Base-by-base conservation (phyloP, 2,113 vertebrate species). In the Scalopus aquaticus region DNA sequence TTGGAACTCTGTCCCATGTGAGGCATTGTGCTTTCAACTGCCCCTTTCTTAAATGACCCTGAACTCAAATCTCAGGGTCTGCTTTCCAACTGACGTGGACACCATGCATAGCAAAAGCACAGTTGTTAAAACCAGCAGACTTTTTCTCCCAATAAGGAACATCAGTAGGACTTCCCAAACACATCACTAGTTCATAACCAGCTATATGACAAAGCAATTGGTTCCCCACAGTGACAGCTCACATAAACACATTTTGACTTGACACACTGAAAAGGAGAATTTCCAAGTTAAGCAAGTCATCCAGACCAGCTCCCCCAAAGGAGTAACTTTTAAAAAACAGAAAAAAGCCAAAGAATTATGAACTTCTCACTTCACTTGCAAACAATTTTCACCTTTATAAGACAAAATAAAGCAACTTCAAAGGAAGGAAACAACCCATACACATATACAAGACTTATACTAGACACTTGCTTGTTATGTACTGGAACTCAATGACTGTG, bases 21-120 rank as follows among this genome's bases (percentile, higher is more conserved):
- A 98, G 98, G 98, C 98, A 98, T 97, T 98, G 96, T 97, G 97
- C 95, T 98, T 97, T 92, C 93, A 98, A 97, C 97, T 98, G 97
- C 98, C 98, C 98, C 95, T 97, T 98, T 97, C 97, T 96, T 95
- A 98, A 97, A 97, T 86, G 97, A 98, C 72, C 97, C 98, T 91
- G 97, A 98, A 97, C 92, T 97, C 90, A 95, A 92, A 32, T 94
- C 91, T 96, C 96, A 97, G 97, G 97, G 96, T 97, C 97, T 96
- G 96, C 96, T 97, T 97, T 93, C 97, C 97, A 98, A 97, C 97
- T 91, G 96, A 98, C 87, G 76, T 94, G 83, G 77, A 98, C 96
- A 98, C 96, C 98, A 98, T 98, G 98, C 98, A 98, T 97, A 98
- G 98, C 98, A 97, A 98, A 98, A 98, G 98, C 98, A 98, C 96